Base-by-base conservation (phyloP, 1,140 invertebrate species). In the Colletes latitarsis region DNA sequence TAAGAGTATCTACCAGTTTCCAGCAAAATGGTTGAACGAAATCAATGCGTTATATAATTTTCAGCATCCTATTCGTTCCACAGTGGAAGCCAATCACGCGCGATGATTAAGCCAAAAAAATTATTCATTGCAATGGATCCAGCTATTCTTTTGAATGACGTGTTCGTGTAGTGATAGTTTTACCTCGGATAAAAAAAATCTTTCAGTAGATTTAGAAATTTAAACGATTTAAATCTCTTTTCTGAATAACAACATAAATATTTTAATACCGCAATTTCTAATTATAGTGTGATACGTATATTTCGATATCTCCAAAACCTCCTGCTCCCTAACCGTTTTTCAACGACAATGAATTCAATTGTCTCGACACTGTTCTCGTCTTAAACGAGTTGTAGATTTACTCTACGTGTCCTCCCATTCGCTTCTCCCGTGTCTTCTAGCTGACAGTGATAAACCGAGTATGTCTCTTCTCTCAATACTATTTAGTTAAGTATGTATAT, bases 311-410 rank as follows among this genome's bases (percentile, higher is more conserved):
- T n/a, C 1, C 8, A 62, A 17, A 21, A 53, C 53, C 43, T 9
- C 9, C 43, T 46, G 43, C 43, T 79, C 14, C 41, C 58, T 8
- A 14, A 49, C 68, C 6, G 21, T 60, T 63, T n/a, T 17, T 55
- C 52, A n/a, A 19, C 30, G 43, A 84, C 77, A 81, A 85, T 85
- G 82, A 69, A 84, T 81, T 81, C 77, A 85, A 84, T 84, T 84
- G 82, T 77, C 82, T 81, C 69, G 79, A 81, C 55, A 82, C 81
- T 69, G 72, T 85, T 84, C 71, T 68, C 62, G 30, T 57, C 58
- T 85, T 81, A 84, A 84, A 84, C 77, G 82, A 85, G 83, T 58
- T 60, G 69, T 85, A 73, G 72, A 81, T 84, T 84, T 85, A 81
- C 62, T 81, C 72, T 17, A 77, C 77, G 77, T 84, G 72, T 78